phyloP scores from a whole-genome alignment of 2,888 invertebrate genomes.

The Leptinotarsa peninsularis region DNA sequence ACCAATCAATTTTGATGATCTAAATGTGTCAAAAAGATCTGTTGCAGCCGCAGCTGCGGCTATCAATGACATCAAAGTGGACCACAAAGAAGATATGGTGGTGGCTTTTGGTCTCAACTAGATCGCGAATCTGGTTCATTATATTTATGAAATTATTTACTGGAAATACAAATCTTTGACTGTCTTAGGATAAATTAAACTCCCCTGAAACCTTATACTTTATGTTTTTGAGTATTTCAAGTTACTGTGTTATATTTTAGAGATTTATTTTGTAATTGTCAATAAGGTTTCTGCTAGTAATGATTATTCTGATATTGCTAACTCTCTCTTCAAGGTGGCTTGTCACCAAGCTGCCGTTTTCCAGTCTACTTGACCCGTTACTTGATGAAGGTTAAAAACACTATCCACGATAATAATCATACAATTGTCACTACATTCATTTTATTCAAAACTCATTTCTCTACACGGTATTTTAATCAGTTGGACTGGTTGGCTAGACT shows the following conservation, averaged over 20 bases:
- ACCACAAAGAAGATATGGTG: conserved; percentile 90
- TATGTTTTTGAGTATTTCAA: conserved; percentile 28
- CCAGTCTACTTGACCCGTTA: no score
- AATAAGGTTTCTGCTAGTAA: conserved; percentile 33
- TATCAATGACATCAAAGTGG: conserved; percentile 83
- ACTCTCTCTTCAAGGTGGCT: no score
- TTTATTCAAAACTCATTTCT: no score
- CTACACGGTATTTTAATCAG: no score
- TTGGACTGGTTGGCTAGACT: no score
- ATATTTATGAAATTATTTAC: conserved; percentile 15
- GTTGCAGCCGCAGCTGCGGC: conserved; percentile 79
- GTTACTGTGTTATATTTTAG: conserved; percentile 30
- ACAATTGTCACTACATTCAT: no score
- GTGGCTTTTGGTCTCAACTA: conserved; percentile 82
- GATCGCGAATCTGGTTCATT: neutral
- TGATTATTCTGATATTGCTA: neutral
- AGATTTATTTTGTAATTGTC: conserved; percentile 32
- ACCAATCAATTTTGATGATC: conserved; percentile 73
- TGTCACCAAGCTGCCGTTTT: no score
- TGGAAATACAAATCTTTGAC: conserved; percentile 8
- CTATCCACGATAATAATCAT: no score
- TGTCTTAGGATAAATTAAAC: neutral
- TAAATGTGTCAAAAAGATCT: conserved; percentile 74
- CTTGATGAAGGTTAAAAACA: no score
- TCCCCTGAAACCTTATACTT: conserved; percentile 2